Evolutionary conservation across 2,797 vertebrate species (phyloP).

Genomic region (Pipistrellus pipistrellus): DNA sequence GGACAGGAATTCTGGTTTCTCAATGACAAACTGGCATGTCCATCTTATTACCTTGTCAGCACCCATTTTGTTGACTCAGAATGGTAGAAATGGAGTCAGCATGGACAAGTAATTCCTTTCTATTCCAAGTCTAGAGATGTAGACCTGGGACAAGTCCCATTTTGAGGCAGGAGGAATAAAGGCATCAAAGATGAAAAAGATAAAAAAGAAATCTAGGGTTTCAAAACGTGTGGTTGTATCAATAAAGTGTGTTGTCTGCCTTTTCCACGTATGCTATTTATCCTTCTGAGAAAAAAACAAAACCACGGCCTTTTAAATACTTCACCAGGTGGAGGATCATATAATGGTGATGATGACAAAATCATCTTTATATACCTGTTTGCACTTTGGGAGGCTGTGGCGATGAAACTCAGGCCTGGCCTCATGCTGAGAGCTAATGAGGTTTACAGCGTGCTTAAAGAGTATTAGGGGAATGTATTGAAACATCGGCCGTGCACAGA

Average conservation of each 20-base stretch:
- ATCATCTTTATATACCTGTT: constrained; percentile 80
- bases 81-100: neutral
- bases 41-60: neutral
- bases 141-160: neutral
- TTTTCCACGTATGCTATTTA: neutral
- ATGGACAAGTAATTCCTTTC: neutral
- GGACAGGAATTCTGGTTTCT: neutral
- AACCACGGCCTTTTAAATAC: constrained; percentile 50
- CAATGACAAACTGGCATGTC: neutral
- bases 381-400: constrained; percentile 68
- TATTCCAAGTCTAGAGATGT: neutral
- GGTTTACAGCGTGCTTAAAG: constrained; percentile 82
- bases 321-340: constrained; percentile 65
- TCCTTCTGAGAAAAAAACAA: neutral
- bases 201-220: neutral
- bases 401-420: constrained; percentile 76
- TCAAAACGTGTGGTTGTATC: neutral
- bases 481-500: constrained; percentile 77
- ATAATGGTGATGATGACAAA: constrained; percentile 70
- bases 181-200: neutral
- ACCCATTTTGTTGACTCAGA: neutral
- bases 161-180: constrained; percentile 26
- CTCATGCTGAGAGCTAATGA: constrained; percentile 82
- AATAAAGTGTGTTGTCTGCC: neutral
- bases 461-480: constrained; percentile 81